Evolutionary conservation across 2,888 invertebrate species (phyloP).

Genomic region (Hypsopygia costalis): DNA sequence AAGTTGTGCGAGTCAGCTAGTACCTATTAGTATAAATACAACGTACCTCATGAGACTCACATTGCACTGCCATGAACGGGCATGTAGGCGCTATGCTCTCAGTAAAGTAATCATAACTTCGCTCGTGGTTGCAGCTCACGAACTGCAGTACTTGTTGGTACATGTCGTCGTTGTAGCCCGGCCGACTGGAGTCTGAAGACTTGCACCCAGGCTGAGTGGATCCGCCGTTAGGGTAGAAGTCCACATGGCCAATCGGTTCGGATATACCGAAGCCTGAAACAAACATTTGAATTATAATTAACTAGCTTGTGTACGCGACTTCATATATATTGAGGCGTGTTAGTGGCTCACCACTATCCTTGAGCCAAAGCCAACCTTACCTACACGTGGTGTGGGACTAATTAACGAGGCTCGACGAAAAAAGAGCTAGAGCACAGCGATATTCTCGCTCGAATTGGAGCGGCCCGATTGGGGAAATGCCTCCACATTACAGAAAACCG

Average conservation of each 20-base stretch:
- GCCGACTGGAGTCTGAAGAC: constrained; percentile 30
- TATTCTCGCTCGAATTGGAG: too few species aligned
- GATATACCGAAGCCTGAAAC: constrained; percentile 86
- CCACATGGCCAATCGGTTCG: constrained; percentile 92
- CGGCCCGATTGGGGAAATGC: too few species aligned
- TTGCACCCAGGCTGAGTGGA: constrained; percentile 81
- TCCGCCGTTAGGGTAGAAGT: constrained; percentile 96
- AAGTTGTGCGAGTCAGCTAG: too few species aligned
- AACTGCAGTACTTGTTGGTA: constrained; percentile 80
- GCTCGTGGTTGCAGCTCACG: constrained; percentile 92
- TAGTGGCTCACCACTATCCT: too few species aligned
- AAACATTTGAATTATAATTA: constrained; percentile 1
- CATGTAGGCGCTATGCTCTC: constrained; percentile 91
- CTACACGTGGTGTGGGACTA: too few species aligned
- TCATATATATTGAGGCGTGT: background rate
- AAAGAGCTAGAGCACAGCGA: too few species aligned
- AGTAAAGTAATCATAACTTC: constrained; percentile 90
- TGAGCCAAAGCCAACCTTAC: too few species aligned
- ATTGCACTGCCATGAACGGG: constrained; percentile 88
- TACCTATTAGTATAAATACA: too few species aligned
- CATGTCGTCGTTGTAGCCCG: constrained; percentile 35
- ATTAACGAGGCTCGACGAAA: too few species aligned
- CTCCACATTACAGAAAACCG: too few species aligned
- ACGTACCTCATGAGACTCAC: constrained; percentile 87
- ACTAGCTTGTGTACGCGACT: too few species aligned